Evolutionary conservation across 2,888 invertebrate species (phyloP).

Genomic region (Clivina fossor): DNA sequence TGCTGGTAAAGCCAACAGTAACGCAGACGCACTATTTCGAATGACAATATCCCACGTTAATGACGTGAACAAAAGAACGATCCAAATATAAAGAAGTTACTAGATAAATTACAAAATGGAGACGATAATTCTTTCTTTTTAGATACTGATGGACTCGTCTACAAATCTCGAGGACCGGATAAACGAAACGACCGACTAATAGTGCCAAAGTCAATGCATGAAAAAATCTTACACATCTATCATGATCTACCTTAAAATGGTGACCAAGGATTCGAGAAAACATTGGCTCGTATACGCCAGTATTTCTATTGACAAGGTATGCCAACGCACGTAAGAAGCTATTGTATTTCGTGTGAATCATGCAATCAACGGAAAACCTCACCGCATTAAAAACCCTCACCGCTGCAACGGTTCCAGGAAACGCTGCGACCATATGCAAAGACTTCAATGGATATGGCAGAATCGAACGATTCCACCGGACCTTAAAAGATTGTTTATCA

Average conservation of each 20-base stretch:
- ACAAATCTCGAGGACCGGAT: background rate
- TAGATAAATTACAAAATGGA: constrained; percentile 7
- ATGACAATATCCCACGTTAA: too few relatives aligned
- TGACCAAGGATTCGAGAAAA: constrained; percentile 16
- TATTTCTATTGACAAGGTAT: constrained; percentile 26
- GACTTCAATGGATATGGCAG: constrained; percentile 8
- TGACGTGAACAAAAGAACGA: background rate
- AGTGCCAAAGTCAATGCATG: constrained; percentile 16
- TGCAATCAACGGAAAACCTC: constrained; percentile 26
- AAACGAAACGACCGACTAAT: constrained; percentile 24
- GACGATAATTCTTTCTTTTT: constrained; percentile 2
- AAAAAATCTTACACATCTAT: constrained; percentile 12
- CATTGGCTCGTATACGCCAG: background rate
- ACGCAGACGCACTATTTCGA: constrained; percentile 1
- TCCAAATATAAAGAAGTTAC: background rate
- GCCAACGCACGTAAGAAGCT: constrained; percentile 7
- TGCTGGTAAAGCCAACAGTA: background rate
- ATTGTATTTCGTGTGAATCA: constrained; percentile 16
- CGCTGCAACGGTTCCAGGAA: constrained; percentile 15
- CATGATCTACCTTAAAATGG: constrained; percentile 26
- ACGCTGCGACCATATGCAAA: constrained; percentile 8
- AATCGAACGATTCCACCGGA: constrained; percentile 10
- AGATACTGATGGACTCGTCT: constrained; percentile 22
- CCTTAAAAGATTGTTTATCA: constrained; percentile 9
- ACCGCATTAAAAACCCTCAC: constrained; percentile 13